Evolutionary conservation across 2,888 invertebrate species (phyloP), one percentile per base, ranked within the genome.

Genomic region (Drosophila vallismaia): DNA sequence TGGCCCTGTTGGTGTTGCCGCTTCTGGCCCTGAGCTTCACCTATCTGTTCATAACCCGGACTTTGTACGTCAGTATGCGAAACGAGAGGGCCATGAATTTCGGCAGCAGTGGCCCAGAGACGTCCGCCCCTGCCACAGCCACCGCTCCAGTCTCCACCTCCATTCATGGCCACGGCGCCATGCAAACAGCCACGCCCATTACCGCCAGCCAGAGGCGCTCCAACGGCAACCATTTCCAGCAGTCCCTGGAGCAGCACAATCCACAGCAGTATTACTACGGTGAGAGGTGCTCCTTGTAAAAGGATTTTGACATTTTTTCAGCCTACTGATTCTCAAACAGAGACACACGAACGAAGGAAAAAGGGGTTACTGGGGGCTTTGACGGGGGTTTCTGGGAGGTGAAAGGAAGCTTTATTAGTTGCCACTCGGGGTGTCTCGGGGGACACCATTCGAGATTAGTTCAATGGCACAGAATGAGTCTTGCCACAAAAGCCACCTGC

Each of bases 1-100:
- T 94, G 5, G 92, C 94, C n/a, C 92, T 96, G 14, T 92, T 96
- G 14, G 92, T 95, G 0, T 89, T 95, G 62, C 95, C 95, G 0
- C 90, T 95, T 50, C 79, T 94, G 49, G 93, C 95, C 10, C 93
- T 96, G 91, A 93, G 93, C 40, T 92, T 93, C 36, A 94, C 94
- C 4, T 95, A 95, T 78, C 92, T 93, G 12, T 91, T 94, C 51
- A 94, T 94, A 69, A 91, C 91, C 5, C 86, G 88, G 29, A 91
- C 91, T 0, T 76, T 92, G 8, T 92, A 91, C 71, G 86, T 89
- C 71, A 90, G 91, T 60, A 91, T 91, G 79, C 79, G 86, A 26
- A 90, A 89, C 56, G 93, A 93, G 74, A 85, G 87, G 8, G 89
- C 88, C 54, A 82, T 89, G 82, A 75, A 75, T 42, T 75, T 79